Evolutionary conservation across 2,113 vertebrate species (phyloP).

Genomic region (Fregata magnificens): DNA sequence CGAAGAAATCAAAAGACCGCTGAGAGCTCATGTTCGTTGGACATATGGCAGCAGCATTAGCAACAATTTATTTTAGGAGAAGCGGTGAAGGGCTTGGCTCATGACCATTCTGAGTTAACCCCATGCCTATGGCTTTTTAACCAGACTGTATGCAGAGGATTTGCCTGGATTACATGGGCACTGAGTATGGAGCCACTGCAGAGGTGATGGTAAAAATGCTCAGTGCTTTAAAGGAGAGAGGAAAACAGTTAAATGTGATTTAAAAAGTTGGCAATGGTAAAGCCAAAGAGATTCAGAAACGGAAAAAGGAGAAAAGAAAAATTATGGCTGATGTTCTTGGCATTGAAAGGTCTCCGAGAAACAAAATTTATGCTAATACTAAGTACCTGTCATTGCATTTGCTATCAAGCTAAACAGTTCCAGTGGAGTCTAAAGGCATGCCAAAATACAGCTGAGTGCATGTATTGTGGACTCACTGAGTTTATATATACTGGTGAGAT

Average conservation of each 20-base stretch:
- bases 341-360: background rate
- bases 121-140: background rate
- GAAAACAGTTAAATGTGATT: background rate
- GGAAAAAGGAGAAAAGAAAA: background rate
- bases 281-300: background rate
- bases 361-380: background rate
- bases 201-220: background rate
- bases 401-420: constrained; percentile 31
- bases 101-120: background rate
- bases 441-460: constrained; percentile 1
- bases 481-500: constrained; percentile 23
- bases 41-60: constrained; percentile 39
- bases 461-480: background rate
- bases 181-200: background rate
- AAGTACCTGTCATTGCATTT: background rate
- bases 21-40: background rate
- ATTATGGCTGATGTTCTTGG: constrained; percentile 2
- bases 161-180: background rate
- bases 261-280: background rate
- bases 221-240: background rate
- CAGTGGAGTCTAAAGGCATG: background rate
- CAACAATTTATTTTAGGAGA: constrained; percentile 8
- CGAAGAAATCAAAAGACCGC: background rate
- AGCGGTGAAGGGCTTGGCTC: background rate
- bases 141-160: background rate